Evolutionary conservation across 2,797 vertebrate genomes (phyloP), one percentile per base, ranked within the genome.

Genomic region (Neosalanx taihuensis): DNA sequence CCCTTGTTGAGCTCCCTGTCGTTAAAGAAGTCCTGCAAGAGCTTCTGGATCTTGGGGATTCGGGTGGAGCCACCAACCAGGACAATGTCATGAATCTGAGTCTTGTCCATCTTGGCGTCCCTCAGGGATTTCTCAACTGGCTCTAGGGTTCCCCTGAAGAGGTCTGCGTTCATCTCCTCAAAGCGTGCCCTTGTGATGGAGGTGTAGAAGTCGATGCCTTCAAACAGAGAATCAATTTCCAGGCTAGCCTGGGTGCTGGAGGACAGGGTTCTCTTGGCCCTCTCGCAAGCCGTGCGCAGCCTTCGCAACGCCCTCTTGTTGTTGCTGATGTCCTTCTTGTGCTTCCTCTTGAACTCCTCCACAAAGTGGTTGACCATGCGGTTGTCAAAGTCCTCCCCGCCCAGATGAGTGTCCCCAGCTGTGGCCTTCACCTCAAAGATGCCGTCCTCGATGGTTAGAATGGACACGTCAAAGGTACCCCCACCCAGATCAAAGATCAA

Each of bases 391-490:
- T 96, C 95, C 86, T 97, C 96, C 31, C 95, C 95, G 1, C 96
- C 96, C 63, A 98, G 89, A 70, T 98, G 96, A 1, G 95, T 98
- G 85, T 98, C 96, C 1, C 95, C 95, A 0, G 95, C 95, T 0
- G 95, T 98, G 72, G 96, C 91, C 83, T 96, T 97, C 62, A 97
- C 96, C 84, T 98, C 95, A 82, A 97, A 98, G 83, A 98, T 96
- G 64, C 96, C 95, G 0, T 96, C 95, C 70, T 97, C 95, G 0
- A 97, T 98, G 37, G 94, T 95, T 67, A 97, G 88, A 85, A 97
- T 95, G 72, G 95, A 98, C 29, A 98, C 95, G 10, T 97, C 96
- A 0, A 98, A 98, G 35, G 95, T 97, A 76, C 96, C 96, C 3
- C 96, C 95, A 3, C 95, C 95, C 37, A 97, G 88, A 77, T 98